Conservation (phyloP, 2,888 invertebrate species). For the Acleris cristana region DNA sequence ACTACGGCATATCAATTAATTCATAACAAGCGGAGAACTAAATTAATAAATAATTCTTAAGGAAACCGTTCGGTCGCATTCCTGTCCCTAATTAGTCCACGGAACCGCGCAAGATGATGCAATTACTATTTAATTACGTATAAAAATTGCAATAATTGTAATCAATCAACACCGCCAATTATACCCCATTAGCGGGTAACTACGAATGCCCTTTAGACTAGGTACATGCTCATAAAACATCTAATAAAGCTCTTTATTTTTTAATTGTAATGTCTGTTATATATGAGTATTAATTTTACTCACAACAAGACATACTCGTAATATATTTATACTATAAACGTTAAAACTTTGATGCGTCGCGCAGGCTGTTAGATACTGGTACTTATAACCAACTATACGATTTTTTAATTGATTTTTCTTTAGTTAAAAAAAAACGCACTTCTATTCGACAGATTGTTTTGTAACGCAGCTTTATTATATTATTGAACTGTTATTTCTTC, state of each 20-base stretch:
- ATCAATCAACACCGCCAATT: constrained; percentile 27
- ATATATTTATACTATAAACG: no score
- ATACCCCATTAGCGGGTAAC: constrained; percentile 14
- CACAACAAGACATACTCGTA: no score
- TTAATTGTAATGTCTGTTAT: background rate
- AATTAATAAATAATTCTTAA: constrained; percentile 18
- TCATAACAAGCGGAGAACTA: constrained; percentile 15
- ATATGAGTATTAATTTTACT: no score
- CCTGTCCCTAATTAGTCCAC: constrained; percentile 18
- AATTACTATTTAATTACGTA: constrained; percentile 35
- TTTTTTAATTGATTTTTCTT: no score
- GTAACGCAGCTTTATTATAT: no score
- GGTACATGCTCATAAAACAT: background rate
- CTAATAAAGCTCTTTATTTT: background rate
- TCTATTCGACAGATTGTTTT: no score
- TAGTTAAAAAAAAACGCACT: no score
- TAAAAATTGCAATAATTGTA: constrained; percentile 25
- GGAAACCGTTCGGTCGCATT: constrained; percentile 24
- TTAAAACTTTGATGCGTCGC: no score
- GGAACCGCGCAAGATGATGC: constrained; percentile 30
- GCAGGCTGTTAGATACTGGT: no score
- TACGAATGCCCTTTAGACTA: background rate
- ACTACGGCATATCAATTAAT: constrained; percentile 1
- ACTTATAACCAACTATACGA: no score
- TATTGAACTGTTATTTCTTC: no score